Base-by-base conservation (phyloP, 2,797 vertebrate species). In the Anguilla anguilla region DNA sequence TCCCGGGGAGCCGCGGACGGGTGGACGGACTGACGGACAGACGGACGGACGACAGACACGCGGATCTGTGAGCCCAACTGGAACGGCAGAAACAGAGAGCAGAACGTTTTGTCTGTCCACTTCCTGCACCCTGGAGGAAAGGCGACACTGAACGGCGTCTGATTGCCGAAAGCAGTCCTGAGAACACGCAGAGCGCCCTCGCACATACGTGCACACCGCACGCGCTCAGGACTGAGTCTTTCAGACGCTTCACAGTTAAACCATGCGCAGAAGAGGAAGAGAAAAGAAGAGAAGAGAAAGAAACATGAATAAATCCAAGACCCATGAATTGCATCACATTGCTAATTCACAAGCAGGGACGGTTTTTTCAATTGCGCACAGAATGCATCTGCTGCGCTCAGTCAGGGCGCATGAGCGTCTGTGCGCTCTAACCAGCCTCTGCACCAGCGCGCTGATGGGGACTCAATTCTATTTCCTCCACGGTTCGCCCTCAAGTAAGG, bases 401-500 rank as follows among this genome's bases (percentile, higher is more conserved):
- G 19, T 55, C 82, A 89, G 88, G 89, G 83, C 89, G 88, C 83
- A 0, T n/a, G 10, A 88, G 55, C 90, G 88, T 89, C 79, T 1
- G 90, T n/a, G 93, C 95, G 92, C 88, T 87, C 81, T 39, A 28
- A 92, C 89, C 35, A 92, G 87, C 84, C 89, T 82, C 89, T 89
- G 91, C 92, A 93, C 11, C 0, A 85, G 91, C 91, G 92, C 91
- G 90, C 89, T 92, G 94, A 95, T 92, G 92, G 92, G 91, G 94
- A 91, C 89, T 85, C 88, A 93, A 94, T 92, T 90, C 90, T 90
- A 93, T 94, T 94, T 94, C 92, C 90, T 93, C 28, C 86, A 91
- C 51, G 89, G 92, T 93, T 95, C 91, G 92, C 93, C 93, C 94
- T 90, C 89, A 92, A 94, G 91, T 92, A 93, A 91, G 91, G 91